Conservation (phyloP, 2,888 invertebrate species). For the Elaeidobius kamerunicus region DNA sequence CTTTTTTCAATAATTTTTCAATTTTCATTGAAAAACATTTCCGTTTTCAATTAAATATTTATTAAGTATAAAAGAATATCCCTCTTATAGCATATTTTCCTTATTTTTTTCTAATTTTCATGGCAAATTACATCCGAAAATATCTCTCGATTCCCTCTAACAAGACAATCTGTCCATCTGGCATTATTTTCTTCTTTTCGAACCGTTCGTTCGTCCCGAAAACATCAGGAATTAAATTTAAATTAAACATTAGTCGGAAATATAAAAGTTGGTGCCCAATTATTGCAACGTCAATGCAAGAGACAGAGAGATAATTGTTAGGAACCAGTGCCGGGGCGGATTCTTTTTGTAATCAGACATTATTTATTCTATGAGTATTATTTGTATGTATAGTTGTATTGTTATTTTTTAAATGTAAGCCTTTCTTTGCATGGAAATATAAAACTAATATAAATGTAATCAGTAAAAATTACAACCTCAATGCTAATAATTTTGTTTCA, state of each 20-base stretch:
- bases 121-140: conserved; percentile 28
- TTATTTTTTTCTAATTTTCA: conserved; percentile 29
- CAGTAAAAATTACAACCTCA: not conserved
- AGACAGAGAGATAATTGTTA: conserved; percentile 42
- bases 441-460: not conserved
- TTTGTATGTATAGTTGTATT: too few relatives aligned
- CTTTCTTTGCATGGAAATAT: too few relatives aligned
- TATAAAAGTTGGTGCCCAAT: conserved; percentile 47
- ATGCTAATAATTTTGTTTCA: too few relatives aligned
- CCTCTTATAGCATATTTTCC: conserved; percentile 17
- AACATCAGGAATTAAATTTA: conserved; percentile 46
- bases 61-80: not conserved
- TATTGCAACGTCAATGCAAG: conserved; percentile 48
- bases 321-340: not conserved
- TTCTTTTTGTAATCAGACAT: not conserved
- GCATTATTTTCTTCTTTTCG: conserved; percentile 27
- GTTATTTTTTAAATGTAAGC: too few relatives aligned
- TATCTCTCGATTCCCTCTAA: conserved; percentile 30
- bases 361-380: too few relatives aligned
- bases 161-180: conserved; percentile 33
- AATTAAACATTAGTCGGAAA: conserved; percentile 44
- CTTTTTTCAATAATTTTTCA: too few relatives aligned
- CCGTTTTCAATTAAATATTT: not conserved
- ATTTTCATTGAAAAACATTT: too few relatives aligned
- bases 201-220: conserved; percentile 24